Base-by-base conservation (phyloP, 2,888 invertebrate genomes). In the Argyra leucocephala region DNA sequence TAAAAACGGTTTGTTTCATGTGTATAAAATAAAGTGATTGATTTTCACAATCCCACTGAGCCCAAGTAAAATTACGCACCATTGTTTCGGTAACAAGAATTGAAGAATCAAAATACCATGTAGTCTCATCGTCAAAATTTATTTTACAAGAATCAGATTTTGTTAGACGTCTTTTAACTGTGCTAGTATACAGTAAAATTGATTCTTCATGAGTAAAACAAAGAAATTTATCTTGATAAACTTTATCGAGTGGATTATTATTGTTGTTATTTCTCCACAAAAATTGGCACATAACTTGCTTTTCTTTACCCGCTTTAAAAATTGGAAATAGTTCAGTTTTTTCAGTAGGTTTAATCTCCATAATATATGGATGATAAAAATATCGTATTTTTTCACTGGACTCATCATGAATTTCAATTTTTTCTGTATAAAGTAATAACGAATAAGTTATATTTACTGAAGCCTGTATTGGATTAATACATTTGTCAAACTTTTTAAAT, bases 11-110 rank as follows among this genome's bases (percentile, higher is more conserved):
- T 72, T 86, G 86, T 64, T 89, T 86, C 72, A 89, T 86, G 76
- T 92, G 91, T 71, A 93, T 91, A 77, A 91, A 91, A 78, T 90
- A 92, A 0, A 93, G 79, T 15, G 90, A 88, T 83, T 93, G 85
- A 5, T 75, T 72, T 60, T 76, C 76, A 67, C 89, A 84, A 75
- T 92, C 91, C 92, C 92, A 93, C 72, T 93, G 93, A 0, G 91
- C 90, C 92, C 92, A 93, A 57, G 88, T 86, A 73, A 91, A 92
- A 60, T 84, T 85, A 73, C 85, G 85, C 2, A 90, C 88, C 69
- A 86, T 79, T 9, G 80, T 82, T 71, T 86, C 85, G 3, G 83
- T 82, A 24, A 82, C 81, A 0, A 84, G 73, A 21, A 83, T 80
- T 21, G 81, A 81, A 1, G 81, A 82, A 72, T 84, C 84, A 69